Conservation (phyloP, 2,888 invertebrate species). For the Polydrusus pterygomalis region DNA sequence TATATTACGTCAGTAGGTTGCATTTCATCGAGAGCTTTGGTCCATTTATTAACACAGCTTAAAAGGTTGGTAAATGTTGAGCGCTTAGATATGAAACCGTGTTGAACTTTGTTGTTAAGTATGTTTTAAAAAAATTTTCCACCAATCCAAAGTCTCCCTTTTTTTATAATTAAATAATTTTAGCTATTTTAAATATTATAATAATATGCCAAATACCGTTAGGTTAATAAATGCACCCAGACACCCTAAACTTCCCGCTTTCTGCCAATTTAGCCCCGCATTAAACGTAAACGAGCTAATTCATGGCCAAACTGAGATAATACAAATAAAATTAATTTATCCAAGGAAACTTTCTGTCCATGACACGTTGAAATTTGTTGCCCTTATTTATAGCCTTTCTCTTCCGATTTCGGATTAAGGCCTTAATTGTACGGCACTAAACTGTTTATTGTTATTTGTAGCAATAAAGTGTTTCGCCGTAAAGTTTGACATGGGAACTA, state of each 20-base stretch:
- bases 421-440: conserved; percentile 27
- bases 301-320: conserved; percentile 41
- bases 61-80: no score
- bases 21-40: no score
- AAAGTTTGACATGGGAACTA: neutral
- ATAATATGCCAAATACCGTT: neutral
- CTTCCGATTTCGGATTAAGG: conserved; percentile 16
- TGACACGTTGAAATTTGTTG: conserved; percentile 39
- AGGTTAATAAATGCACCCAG: neutral
- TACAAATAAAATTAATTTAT: conserved; percentile 45
- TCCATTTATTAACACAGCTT: no score
- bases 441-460: conserved; percentile 31
- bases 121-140: no score
- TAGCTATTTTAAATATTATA: neutral
- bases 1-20: no score
- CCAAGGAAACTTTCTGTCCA: conserved; percentile 38
- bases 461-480: conserved; percentile 18
- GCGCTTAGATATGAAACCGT: no score
- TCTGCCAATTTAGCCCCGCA: conserved; percentile 26
- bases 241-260: conserved; percentile 18
- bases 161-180: no score
- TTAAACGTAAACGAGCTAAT: conserved; percentile 43
- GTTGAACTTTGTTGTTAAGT: no score
- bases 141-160: no score
- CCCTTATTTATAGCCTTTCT: conserved; percentile 27